Base-by-base conservation (phyloP, 1,140 invertebrate species). In the Andricus grossulariae region DNA sequence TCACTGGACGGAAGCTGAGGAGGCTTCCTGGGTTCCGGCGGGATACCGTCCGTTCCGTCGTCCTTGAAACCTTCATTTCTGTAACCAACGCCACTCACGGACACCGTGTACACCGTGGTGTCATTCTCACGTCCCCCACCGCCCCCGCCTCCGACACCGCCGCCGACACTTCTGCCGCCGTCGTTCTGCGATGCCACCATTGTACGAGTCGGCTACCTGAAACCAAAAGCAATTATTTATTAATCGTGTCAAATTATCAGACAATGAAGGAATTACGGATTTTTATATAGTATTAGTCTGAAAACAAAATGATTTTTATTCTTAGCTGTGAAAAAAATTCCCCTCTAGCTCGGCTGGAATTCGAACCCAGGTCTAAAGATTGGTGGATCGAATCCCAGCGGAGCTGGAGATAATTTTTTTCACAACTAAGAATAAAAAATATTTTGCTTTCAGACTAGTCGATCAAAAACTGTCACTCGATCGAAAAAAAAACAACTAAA, bases 21-120 rank as follows among this genome's bases (percentile, higher is more conserved):
- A 15, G 94, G 94, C 82, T 94, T 94, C 8, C 87, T 87, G 10
- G 87, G 88, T 32, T 90, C 90, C 13, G 85, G 85, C 2, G 89
- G 85, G 52, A 94, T 92, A 39, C 92, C 92, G 79, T 93, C 92
- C 55, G 89, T 90, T 13, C 85, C 88, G 79, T 94, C 93, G 74
- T 93, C 92, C 81, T 94, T 94, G 91, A 93, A 95, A 51, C 92
- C 94, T 75, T 95, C 93, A 88, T 95, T 95, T 54, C 94, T 93
- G 87, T 94, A 95, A 54, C 92, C 93, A 13, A 89, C 91, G n/a
- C 92, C 92, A 55, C 91, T 93, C 51, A 93, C 92, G 16, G 92
- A 90, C 19, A 93, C 92, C 45, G 93, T 93, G 86, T 92, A 93
- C 57, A 90, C 89, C 32, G 90, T 84, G 6, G 83, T 85, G 13